Evolutionary conservation across 2,888 invertebrate genomes (phyloP).

Genomic region (Rhagium mordax): DNA sequence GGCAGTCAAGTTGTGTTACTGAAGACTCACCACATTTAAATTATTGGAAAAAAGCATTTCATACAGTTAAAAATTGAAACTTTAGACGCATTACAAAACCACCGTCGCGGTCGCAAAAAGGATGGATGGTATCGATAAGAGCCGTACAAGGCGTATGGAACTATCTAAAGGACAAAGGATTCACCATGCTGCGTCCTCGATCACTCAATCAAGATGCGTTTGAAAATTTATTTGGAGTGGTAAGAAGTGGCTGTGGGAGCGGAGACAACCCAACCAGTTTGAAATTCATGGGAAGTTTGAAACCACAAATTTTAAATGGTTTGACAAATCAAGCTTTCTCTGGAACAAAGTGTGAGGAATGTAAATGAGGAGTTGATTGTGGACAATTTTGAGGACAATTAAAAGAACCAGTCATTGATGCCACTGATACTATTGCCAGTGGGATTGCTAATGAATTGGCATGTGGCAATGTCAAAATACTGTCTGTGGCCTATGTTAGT

Average conservation of each 20-base stretch:
- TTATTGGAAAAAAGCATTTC: slow-evolving; percentile 39
- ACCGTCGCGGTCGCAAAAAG: not conserved
- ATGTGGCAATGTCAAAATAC: no score
- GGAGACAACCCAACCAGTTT: not conserved
- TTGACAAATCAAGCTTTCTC: not conserved
- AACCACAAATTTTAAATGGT: not conserved
- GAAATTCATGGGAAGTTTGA: not conserved
- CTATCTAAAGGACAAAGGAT: not conserved
- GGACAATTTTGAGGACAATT: not conserved
- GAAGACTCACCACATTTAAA: slow-evolving; percentile 34
- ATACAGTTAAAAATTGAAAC: slow-evolving; percentile 38
- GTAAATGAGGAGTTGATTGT: not conserved
- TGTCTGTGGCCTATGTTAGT: no score
- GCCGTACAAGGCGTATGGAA: not conserved
- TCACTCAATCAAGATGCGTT: not conserved
- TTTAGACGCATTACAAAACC: slow-evolving; percentile 19
- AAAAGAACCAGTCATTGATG: not conserved
- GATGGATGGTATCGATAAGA: not conserved
- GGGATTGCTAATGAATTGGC: no score
- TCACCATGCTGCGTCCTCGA: not conserved
- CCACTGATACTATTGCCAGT: no score
- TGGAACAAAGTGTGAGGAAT: not conserved
- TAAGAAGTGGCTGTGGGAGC: not conserved
- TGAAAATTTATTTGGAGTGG: not conserved
- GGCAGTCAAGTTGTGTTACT: slow-evolving; percentile 30